Conservation (phyloP, 2,797 vertebrate species). For the Melanotaenia parkinsoni region DNA sequence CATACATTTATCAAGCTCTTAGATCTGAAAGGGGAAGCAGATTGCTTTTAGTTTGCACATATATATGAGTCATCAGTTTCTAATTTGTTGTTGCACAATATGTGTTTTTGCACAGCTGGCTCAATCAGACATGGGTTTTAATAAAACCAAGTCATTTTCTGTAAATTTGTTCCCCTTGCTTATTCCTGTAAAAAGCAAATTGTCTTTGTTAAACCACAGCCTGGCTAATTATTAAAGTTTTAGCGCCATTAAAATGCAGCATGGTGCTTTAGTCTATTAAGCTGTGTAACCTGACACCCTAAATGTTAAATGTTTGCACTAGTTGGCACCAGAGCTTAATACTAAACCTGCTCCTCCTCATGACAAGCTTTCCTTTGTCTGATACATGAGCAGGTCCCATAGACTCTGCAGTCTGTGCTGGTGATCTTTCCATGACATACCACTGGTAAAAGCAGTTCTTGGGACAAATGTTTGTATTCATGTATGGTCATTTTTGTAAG, state of each 20-base stretch:
- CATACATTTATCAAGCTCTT: not conserved
- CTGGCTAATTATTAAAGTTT: not conserved
- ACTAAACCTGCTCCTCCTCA: conserved; percentile 6
- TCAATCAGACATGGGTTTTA: conserved; percentile 4
- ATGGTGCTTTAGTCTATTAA: not conserved
- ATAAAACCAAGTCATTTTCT: not conserved
- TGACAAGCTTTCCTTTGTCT: conserved; percentile 14
- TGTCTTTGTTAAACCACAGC: not conserved
- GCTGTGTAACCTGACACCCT: not conserved
- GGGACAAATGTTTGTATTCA: conserved; percentile 16
- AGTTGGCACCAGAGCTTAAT: conserved; percentile 10
- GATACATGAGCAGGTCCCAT: conserved; percentile 28
- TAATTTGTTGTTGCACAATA: conserved; percentile 8
- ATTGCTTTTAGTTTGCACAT: conserved; percentile 8
- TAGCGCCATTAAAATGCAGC: not conserved
- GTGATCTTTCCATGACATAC: not conserved
- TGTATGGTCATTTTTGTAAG: not conserved
- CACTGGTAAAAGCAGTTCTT: conserved; percentile 13
- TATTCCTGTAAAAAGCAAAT: not conserved
- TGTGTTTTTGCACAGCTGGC: not conserved
- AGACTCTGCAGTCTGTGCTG: conserved; percentile 18
- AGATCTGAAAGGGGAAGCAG: conserved; percentile 6
- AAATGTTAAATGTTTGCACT: conserved; percentile 6
- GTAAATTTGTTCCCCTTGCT: not conserved
- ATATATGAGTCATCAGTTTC: conserved; percentile 14